These are phyloP conservation scores for human (Homo sapiens) DNA, from an alignment of 2,113 vertebrate genomes.

Conservation along the genomic window GRCh38 chr5:141146001-141146500, in stretches of 20 bases:
- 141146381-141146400: constrained; percentile 6
- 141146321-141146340: not conserved
- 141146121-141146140: not conserved
- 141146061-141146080: not conserved
- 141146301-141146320: not conserved
- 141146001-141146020: not conserved
- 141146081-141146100: not conserved
- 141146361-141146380: not conserved
- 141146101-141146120: not conserved
- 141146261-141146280: not conserved
- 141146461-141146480: not conserved
- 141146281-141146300: no score
- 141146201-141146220: not conserved
- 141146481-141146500: not conserved
- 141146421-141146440: not conserved
- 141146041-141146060: not conserved
- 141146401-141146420: not conserved
- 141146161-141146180: not conserved
- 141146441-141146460: not conserved
- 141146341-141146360: not conserved
- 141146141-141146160: not conserved
- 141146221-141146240: not conserved
- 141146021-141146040: not conserved
- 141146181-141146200: not conserved
- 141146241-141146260: not conserved